These are phyloP conservation scores for Eupeodes corollae DNA, from an alignment of 1,140 invertebrate species.

Conservation along the genomic window DNA sequence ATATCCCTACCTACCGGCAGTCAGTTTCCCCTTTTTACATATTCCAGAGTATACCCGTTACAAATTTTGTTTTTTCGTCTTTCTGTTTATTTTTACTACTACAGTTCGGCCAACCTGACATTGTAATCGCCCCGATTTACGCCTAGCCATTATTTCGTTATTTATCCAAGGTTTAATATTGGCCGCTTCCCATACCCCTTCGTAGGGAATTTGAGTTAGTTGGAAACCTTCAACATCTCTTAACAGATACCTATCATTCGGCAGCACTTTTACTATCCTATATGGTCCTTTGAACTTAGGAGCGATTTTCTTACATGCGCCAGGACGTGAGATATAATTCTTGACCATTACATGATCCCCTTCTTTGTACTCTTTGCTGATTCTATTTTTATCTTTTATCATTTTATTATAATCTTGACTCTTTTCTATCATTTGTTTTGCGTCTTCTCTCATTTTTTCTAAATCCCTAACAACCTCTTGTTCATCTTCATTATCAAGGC, in stretches of 20 bases:
- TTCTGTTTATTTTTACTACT: too few relatives aligned
- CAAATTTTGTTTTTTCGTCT: too few relatives aligned
- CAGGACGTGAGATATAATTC: conserved; percentile 12
- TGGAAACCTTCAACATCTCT: conserved; percentile 5
- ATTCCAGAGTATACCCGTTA: too few relatives aligned
- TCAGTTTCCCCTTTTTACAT: too few relatives aligned
- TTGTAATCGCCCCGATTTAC: too few relatives aligned
- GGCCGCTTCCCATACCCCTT: too few relatives aligned
- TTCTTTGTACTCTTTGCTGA: conserved; percentile 7
- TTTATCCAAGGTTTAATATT: too few relatives aligned
- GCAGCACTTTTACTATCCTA: not conserved
- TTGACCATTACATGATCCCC: conserved; percentile 16
- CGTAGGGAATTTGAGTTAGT: too few relatives aligned
- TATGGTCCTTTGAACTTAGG: too few relatives aligned
- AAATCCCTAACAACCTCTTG: not conserved
- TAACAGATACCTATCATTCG: conserved; percentile 7
- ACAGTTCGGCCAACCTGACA: too few relatives aligned
- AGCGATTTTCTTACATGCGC: conserved; percentile 11
- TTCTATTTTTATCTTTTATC: conserved; percentile 1
- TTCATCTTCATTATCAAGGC: not conserved
- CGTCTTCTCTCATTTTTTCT: not conserved
- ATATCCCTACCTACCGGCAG: too few relatives aligned
- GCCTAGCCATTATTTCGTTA: too few relatives aligned
- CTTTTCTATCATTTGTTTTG: not conserved
- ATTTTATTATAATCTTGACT: not conserved